Conservation (phyloP, 2,888 invertebrate genomes). For the Melinaea menophilus region DNA sequence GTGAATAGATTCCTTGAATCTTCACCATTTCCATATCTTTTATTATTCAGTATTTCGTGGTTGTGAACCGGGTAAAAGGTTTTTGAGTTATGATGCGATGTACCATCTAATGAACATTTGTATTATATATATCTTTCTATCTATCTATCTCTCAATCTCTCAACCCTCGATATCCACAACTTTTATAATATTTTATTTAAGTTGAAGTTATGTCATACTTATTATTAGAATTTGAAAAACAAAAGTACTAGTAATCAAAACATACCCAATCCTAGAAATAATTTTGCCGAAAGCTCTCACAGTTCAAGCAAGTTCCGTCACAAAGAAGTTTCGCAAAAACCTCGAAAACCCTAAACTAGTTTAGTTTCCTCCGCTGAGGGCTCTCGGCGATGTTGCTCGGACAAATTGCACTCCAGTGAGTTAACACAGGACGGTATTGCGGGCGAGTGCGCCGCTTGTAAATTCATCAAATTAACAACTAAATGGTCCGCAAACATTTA, state of each 20-base stretch:
- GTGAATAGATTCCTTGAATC: no score
- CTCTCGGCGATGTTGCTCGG: conserved; percentile 53
- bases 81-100: no score
- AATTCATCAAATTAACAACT: conserved; percentile 5
- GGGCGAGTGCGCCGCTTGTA: conserved; percentile 11
- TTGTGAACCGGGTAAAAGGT: no score
- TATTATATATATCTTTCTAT: no score
- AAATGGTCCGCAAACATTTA: not conserved
- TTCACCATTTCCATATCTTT: no score
- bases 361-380: conserved; percentile 55
- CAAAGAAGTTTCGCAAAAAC: conserved; percentile 35
- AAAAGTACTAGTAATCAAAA: not conserved
- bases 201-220: no score
- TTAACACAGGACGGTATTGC: conserved; percentile 37
- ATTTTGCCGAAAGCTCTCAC: conserved; percentile 15
- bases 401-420: conserved; percentile 65
- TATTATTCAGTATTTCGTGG: no score
- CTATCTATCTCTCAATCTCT: no score
- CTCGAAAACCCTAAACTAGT: conserved; percentile 50
- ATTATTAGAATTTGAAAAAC: not conserved
- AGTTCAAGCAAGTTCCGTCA: conserved; percentile 22
- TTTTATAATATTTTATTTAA: no score
- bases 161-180: no score
- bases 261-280: conserved; percentile 5
- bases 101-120: no score